Base-by-base conservation (phyloP, 2,888 invertebrate genomes). In the Pandemis corylana region DNA sequence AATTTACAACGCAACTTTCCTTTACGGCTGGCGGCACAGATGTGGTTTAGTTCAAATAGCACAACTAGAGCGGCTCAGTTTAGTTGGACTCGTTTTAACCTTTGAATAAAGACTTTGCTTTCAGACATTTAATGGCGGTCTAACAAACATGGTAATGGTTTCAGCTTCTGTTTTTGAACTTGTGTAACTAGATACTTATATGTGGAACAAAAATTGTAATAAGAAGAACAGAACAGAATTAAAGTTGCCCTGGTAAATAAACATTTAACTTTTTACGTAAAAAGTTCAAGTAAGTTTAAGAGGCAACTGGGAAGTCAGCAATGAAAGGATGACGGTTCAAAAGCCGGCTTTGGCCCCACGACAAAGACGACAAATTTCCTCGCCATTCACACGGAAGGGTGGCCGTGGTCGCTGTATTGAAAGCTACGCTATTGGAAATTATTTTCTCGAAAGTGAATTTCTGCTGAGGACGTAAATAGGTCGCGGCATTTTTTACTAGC, bases 401-500 rank as follows among this genome's bases (percentile, higher is more conserved):
- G 82, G 79, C 80, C 81, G 78, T 82, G 83, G 80, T 79, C 81
- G 80, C 80, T 78, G 80, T 81, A 84, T 82, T 80, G 82, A 81
- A 80, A 81, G 81, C 72, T 76, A 78, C 82, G 82, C 84, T 85
- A 87, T 89, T 88, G 87, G 89, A 88, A 90, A 90, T 90, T 86
- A 90, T 90, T 89, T 76, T 88, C 85, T 85, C 83, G 77, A 81
- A 82, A 84, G 85, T 83, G 84, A 86, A 84, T 85, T 83, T 86
- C 89, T 91, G 90, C 81, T 78, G 69, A 74, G 78, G 90, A 91
- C 91, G 82, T 88, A 91, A 90, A 83, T 91, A 86, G 92, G 92
- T 88, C 91, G 85, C 81, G 82, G 80, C 88, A 84, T 86, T 91
- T 91, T 88, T 89, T 86, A 72, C 51, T 36, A 80, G 83, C 79